Conservation (phyloP, 1,140 invertebrate genomes). For the Helicoverpa armigera region DNA sequence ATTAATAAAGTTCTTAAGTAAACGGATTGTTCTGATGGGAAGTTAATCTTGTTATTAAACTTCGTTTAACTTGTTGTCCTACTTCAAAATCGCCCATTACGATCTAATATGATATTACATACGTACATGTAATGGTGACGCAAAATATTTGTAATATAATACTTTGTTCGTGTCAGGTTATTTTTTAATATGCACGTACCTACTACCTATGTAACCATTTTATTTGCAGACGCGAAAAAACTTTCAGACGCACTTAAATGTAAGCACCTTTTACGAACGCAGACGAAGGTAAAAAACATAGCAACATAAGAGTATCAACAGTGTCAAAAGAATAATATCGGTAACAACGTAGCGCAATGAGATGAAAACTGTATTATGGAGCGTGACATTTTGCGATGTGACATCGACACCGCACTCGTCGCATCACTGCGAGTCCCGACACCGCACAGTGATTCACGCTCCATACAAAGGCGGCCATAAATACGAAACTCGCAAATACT, state of each 20-base stretch:
- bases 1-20: constrained; percentile 19
- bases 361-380: constrained; percentile 28
- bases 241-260: too few relatives aligned
- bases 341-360: constrained; percentile 30
- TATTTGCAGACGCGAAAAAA: constrained; percentile 15
- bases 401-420: constrained; percentile 35
- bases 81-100: background rate
- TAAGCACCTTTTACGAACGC: background rate
- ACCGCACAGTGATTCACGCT: too few relatives aligned
- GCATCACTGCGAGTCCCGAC: constrained; percentile 39
- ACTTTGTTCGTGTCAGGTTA: too few relatives aligned
- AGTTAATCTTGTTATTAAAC: constrained; percentile 28
- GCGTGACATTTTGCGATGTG: constrained; percentile 33
- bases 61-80: constrained; percentile 5
- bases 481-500: too few relatives aligned
- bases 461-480: too few relatives aligned
- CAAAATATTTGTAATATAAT: background rate
- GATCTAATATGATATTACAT: background rate
- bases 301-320: constrained; percentile 3
- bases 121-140: background rate
- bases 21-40: constrained; percentile 29
- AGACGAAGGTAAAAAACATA: background rate
- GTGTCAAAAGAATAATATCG: constrained; percentile 30
- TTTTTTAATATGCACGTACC: too few relatives aligned
- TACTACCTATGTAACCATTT: background rate